phyloP scores from a whole-genome alignment of 1,140 invertebrate genomes.

The Papilio helenus region DNA sequence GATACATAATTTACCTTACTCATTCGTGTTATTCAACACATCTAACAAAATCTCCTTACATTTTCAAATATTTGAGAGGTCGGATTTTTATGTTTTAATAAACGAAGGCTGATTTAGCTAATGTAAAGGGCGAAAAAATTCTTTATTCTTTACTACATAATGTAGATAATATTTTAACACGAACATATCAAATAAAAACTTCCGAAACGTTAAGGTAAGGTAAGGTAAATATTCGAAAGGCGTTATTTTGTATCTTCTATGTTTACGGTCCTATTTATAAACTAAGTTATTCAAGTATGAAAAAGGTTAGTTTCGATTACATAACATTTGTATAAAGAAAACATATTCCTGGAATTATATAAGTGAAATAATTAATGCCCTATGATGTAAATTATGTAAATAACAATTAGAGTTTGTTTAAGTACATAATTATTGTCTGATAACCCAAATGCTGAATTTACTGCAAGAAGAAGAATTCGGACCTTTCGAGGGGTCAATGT shows the following conservation, averaged over 20 bases:
- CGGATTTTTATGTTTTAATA: too few relatives aligned
- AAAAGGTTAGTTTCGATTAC: background rate
- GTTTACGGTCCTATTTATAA: background rate
- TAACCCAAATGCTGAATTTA: constrained; percentile 93
- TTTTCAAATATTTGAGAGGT: too few relatives aligned
- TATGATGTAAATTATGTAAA: too few relatives aligned
- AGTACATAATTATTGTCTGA: too few relatives aligned
- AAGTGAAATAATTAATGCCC: too few relatives aligned
- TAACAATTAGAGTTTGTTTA: too few relatives aligned
- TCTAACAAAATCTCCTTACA: too few relatives aligned
- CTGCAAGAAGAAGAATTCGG: constrained; percentile 94
- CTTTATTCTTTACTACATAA: background rate
- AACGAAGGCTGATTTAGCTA: background rate
- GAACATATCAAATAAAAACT: background rate
- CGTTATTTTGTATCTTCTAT: background rate
- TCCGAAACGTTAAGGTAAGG: background rate
- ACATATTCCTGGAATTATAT: background rate
- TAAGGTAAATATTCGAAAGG: background rate
- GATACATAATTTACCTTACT: background rate
- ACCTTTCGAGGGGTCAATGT: constrained; percentile 96
- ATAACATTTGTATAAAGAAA: background rate
- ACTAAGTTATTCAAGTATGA: background rate
- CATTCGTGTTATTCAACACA: too few relatives aligned
- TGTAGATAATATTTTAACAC: too few relatives aligned
- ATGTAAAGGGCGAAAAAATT: background rate